Evolutionary conservation across 35 echinoderm and acorn worm species (phyloP).

Genomic region (Acanthaster planci): DNA sequence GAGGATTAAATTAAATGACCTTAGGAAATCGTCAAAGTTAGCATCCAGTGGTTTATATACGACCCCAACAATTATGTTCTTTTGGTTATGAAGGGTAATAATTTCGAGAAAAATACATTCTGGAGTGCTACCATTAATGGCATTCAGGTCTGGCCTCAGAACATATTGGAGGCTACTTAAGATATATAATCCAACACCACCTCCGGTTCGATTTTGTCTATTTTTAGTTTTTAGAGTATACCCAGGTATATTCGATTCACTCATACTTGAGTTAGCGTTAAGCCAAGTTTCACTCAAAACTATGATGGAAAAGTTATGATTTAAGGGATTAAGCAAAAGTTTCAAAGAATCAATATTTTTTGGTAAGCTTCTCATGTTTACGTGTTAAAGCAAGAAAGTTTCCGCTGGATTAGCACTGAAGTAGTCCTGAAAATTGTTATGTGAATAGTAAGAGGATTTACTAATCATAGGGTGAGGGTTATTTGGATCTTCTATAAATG

Average conservation of each 20-base stretch:
- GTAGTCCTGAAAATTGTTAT: not conserved
- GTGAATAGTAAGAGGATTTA: not conserved
- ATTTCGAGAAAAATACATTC: too few species aligned
- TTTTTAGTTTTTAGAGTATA: not conserved
- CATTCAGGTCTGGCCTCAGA: not conserved
- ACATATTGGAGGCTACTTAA: not conserved
- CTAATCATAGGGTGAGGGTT: not conserved
- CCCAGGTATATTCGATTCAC: not conserved
- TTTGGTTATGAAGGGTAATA: not conserved
- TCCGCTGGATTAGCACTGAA: not conserved
- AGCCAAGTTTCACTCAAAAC: not conserved
- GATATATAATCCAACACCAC: too few species aligned
- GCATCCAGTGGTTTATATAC: not conserved
- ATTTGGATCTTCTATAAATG: not conserved
- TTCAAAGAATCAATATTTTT: not conserved
- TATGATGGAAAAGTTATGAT: not conserved
- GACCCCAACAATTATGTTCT: too few species aligned
- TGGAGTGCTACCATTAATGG: not conserved
- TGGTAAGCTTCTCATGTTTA: not conserved
- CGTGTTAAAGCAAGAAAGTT: not conserved
- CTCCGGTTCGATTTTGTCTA: not conserved
- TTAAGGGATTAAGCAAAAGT: not conserved
- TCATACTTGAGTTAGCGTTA: not conserved
- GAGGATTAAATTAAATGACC: not conserved
- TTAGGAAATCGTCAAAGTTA: not conserved